Conservation (phyloP, 2,888 invertebrate species). For the Oligia strigilis region DNA sequence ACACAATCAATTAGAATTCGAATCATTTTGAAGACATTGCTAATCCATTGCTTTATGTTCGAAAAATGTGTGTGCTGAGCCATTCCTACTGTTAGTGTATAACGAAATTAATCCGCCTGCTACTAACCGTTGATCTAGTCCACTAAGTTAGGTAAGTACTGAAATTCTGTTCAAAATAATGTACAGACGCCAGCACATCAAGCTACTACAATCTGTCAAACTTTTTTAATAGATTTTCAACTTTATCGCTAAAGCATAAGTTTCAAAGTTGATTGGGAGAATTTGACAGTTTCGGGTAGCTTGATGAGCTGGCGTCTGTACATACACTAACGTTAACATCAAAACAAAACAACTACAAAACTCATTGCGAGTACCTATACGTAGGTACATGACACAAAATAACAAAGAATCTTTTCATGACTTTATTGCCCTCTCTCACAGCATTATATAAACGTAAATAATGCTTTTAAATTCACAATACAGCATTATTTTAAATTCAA, state of each 20-base stretch:
- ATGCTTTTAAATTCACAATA: constrained; percentile 19
- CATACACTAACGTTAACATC: no score
- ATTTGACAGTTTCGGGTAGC: no score
- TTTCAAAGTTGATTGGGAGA: no score
- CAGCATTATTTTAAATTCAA: constrained; percentile 42
- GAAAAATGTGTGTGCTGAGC: not conserved
- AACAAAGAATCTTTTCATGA: constrained; percentile 10
- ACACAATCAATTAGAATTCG: not conserved
- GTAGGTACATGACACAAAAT: not conserved
- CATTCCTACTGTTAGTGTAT: not conserved
- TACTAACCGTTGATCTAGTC: not conserved
- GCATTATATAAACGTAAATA: constrained; percentile 24
- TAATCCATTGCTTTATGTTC: not conserved
- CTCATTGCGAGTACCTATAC: no score
- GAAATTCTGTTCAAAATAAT: not conserved
- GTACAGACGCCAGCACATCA: no score
- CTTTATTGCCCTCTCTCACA: constrained; percentile 8
- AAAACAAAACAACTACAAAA: no score
- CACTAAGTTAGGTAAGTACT: not conserved
- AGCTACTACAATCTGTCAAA: no score
- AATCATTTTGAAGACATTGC: not conserved
- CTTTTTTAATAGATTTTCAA: no score
- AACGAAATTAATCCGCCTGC: not conserved
- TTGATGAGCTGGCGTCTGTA: no score
- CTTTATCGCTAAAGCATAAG: no score